These are phyloP conservation scores for Orchesellides sinensis DNA, from an alignment of 2,888 invertebrate species.

Conservation along the genomic window DNA sequence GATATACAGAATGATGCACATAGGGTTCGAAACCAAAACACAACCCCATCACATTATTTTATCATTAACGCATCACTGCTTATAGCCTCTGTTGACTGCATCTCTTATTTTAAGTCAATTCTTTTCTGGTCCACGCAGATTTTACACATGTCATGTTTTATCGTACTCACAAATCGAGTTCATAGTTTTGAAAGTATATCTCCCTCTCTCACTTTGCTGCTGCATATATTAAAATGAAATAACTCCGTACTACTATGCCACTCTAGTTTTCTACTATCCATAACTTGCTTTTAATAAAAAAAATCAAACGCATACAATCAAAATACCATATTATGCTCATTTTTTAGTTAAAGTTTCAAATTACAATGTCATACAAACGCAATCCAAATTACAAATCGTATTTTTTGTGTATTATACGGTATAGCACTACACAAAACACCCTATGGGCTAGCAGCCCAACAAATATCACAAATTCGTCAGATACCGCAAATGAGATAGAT, in stretches of 20 bases:
- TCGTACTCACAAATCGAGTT: conserved; percentile 23
- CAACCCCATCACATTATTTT: conserved; percentile 9
- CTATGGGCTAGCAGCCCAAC: background rate
- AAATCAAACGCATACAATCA: background rate
- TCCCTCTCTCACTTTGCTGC: background rate
- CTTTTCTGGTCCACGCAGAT: background rate
- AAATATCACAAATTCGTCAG: conserved; percentile 8
- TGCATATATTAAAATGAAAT: background rate
- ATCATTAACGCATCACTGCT: conserved; percentile 29
- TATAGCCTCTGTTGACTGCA: background rate
- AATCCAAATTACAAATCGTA: background rate
- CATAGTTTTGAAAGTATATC: background rate
- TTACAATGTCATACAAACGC: background rate
- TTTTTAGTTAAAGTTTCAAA: conserved; percentile 24
- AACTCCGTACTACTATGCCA: conserved; percentile 17
- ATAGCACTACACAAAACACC: background rate
- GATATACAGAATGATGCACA: conserved; percentile 1
- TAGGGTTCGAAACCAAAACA: background rate
- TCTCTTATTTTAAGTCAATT: background rate
- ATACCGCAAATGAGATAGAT: background rate
- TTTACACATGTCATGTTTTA: conserved; percentile 16
- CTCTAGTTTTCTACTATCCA: conserved; percentile 53
- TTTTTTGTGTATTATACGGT: background rate
- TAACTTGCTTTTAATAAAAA: conserved; percentile 24
- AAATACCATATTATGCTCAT: background rate